Base-by-base conservation (phyloP, 2,797 vertebrate genomes). In the Melanogrammus aeglefinus region DNA sequence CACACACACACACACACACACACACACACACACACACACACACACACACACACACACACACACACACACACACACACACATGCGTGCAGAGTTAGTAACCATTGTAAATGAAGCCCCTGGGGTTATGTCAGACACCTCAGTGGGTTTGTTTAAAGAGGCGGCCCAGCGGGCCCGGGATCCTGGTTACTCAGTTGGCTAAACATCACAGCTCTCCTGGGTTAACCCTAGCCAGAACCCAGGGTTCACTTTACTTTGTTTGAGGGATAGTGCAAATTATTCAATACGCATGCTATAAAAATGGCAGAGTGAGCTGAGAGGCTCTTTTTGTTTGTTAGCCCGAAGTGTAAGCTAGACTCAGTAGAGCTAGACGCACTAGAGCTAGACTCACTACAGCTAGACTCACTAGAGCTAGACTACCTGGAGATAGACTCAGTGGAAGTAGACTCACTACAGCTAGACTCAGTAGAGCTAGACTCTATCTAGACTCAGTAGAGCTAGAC, bases 11-110 rank as follows among this genome's bases (percentile, higher is more conserved):
- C 79, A 69, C 78, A 79, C 74, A 72, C 81, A 78, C 21, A 81
- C 78, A 78, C 79, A 74, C 38, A 94, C n/a, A 27, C 47, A 78
- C 79, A 71, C 76, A 79, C 74, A 73, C 81, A 78, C 18, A 82
- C 78, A 78, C 79, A 75, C 47, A 44, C 76, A 77, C 72, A 76
- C 77, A 94, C 24, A 31, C 47, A 77, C 79, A 73, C 77, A 78
- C 74, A 75, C 81, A 78, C 21, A 82, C 78, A 78, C 79, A 75
- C 47, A 44, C n/a, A n/a, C n/a, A n/a, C n/a, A n/a, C n/a, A n/a
- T n/a, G n/a, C 1, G 3, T 1, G 3, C 74, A 76, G 44, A 75
- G 75, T n/a, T 41, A 51, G 12, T 24, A n/a, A 51, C 21, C 41
- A 41, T 33, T 51, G 24, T 31, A 75, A 75, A 75, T 57, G 29